Evolutionary conservation across 2,797 vertebrate genomes (phyloP), one percentile per base, ranked within the genome.

Genomic region (Channallabes apus): DNA sequence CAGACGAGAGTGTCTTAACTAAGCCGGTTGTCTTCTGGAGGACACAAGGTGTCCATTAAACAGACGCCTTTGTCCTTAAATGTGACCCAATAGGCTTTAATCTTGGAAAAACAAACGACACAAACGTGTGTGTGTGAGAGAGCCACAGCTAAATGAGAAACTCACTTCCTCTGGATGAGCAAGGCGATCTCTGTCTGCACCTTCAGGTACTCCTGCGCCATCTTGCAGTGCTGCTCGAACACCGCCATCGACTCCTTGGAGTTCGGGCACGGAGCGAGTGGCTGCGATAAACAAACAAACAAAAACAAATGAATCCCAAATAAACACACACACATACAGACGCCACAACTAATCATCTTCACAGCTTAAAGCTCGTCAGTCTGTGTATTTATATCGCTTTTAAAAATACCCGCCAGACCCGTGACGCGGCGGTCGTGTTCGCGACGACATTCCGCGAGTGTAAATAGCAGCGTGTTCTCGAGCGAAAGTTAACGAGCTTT

Each of bases 211-310:
- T 99, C 98, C 92, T 99, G 98, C 85, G 98, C 98, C 98, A 99
- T 99, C 94, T 99, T 99, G 94, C 98, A 99, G 93, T 99, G 98
- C 91, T 99, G 98, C 92, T 99, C 98, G 93, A 99, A 99, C 89
- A 99, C 98, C 80, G 98, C 97, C 98, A 99, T 99, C 88, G 98
- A 99, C 94, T 99, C 98, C 96, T 99, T 99, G 92, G 98, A 99
- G 96, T 99, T 99, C 88, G 98, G 98, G 91, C 98, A 99, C 0
- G 98, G 98, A 91, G 98, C 96, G 77, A 99, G 94, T 85, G 98
- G 98, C 98, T 99, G 95, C 83, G 95, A 3, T 35, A 35, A 35
- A 35, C 93, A 32, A 54, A 67, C 12, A 80, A 18, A 61, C 24
- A 51, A 17, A 35, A 27, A 73, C 2, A 0, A 6, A 72, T 3